Percentiles rank a stretch among this genome's conserved stretches.
phyloP scores from a whole-genome alignment of 1,140 invertebrate genomes.

The Cherax destructor region DNA sequence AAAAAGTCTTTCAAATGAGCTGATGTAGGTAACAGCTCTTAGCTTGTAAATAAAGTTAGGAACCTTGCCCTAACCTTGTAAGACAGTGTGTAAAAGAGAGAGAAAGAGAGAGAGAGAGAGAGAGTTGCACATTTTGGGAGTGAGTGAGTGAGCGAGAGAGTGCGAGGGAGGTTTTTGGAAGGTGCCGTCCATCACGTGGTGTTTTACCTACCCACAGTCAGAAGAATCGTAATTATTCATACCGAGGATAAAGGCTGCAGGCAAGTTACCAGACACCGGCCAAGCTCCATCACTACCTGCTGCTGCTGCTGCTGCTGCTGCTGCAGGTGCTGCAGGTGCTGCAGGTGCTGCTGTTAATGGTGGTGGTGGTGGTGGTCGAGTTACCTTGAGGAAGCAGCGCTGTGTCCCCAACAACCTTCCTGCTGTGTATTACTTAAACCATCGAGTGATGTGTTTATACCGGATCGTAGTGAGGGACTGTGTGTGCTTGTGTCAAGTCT shows the following conservation, averaged over 20 bases:
- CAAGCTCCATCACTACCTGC: neutral
- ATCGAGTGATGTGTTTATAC: too few species aligned
- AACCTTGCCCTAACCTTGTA: neutral
- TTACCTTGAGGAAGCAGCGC: too few species aligned
- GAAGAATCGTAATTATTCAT: constrained; percentile 6
- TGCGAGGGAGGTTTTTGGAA: neutral
- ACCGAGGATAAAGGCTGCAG: neutral
- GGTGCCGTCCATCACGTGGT: neutral
- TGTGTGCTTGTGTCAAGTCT: neutral
- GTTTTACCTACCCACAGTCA: constrained; percentile 18
- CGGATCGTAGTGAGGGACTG: too few species aligned
- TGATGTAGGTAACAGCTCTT: neutral
- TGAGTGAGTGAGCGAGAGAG: neutral
- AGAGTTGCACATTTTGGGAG: neutral
- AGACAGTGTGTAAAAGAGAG: constrained; percentile 12
- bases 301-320: too few species aligned
- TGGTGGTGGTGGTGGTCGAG: too few species aligned
- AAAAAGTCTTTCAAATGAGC: neutral
- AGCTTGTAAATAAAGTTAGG: neutral
- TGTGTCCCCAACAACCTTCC: too few species aligned
- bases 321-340: too few species aligned
- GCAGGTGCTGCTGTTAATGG: too few species aligned
- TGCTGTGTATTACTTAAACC: too few species aligned
- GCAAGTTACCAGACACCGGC: neutral
- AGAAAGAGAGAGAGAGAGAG: neutral